phyloP scores from a whole-genome alignment of 2,797 vertebrate genomes.

The Malurus splendens region DNA sequence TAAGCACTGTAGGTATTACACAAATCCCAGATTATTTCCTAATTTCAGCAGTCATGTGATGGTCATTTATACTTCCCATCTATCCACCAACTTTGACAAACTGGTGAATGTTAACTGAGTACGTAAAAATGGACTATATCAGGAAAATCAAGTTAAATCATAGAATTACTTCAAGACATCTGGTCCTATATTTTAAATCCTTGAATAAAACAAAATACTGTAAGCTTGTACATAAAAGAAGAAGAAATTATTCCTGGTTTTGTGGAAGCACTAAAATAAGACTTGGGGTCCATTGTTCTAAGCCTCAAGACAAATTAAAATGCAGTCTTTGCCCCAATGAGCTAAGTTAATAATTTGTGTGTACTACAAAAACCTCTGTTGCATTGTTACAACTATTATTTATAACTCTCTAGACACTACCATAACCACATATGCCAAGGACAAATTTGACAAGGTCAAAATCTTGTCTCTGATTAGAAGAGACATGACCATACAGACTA shows the following conservation, averaged over 20 bases:
- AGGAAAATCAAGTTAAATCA: background rate
- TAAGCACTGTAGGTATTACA: constrained; percentile 23
- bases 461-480: background rate
- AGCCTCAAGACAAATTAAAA: constrained; percentile 8
- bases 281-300: background rate
- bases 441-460: constrained; percentile 25
- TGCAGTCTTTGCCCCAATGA: background rate
- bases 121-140: background rate
- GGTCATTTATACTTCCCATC: constrained; percentile 6
- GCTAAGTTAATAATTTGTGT: background rate
- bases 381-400: constrained; percentile 1
- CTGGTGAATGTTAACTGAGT: background rate
- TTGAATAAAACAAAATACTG: background rate
- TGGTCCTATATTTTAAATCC: background rate
- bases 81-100: background rate
- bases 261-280: constrained; percentile 22
- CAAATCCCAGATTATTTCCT: constrained; percentile 35
- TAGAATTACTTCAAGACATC: background rate
- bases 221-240: background rate
- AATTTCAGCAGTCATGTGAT: background rate
- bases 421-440: background rate
- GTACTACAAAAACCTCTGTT: background rate
- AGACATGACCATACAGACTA: background rate
- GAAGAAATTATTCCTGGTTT: background rate
- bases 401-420: background rate